Base-by-base conservation (phyloP, 2,888 invertebrate species). In the Pyrgus malvae region DNA sequence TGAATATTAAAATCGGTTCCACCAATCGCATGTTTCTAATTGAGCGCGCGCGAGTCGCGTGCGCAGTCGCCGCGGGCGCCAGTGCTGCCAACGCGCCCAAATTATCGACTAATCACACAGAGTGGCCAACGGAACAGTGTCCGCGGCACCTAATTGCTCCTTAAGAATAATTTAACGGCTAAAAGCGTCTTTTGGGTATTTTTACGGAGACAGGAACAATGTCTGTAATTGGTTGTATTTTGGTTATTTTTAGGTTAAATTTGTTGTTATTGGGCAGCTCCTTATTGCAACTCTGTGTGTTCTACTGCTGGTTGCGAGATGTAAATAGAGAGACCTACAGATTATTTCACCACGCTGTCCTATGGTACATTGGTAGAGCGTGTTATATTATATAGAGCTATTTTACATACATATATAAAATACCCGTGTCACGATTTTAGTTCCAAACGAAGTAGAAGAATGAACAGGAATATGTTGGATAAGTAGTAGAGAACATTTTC, bases 51-150 rank as follows among this genome's bases (percentile, higher is more conserved):
- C 72, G 65, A 59, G 77, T 77, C 81, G 80, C 82, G 83, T 78
- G 81, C 78, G 73, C 56, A 58, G 56, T 45, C 60, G 76, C 70
- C 75, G 56, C 54, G 55, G 78, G 82, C 76, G 65, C 63, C 67
- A 72, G 64, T 74, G 76, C 65, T 74, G 71, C 77, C 79, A 78
- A 74, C 74, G 65, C 61, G 63, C 69, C 66, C 67, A 76, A 77
- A 81, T 80, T 78, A 80, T 74, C 68, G 61, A 68, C 77, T 82
- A 84, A 84, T 83, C 80, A 81, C 72, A 78, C 76, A 72, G 76
- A 77, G 76, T 78, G 76, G 78, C 73, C 82, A 76, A 65, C 70
- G 58, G 65, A 66, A 66, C 64, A 61, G 65, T 68, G 73, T 73
- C 70, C 69, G 65, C 58, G 53, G 49, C 56, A 68, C 67, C 66